Evolutionary conservation across 1,140 invertebrate species (phyloP), one percentile per base, ranked within the genome.

Genomic region (Oppia nitens): DNA sequence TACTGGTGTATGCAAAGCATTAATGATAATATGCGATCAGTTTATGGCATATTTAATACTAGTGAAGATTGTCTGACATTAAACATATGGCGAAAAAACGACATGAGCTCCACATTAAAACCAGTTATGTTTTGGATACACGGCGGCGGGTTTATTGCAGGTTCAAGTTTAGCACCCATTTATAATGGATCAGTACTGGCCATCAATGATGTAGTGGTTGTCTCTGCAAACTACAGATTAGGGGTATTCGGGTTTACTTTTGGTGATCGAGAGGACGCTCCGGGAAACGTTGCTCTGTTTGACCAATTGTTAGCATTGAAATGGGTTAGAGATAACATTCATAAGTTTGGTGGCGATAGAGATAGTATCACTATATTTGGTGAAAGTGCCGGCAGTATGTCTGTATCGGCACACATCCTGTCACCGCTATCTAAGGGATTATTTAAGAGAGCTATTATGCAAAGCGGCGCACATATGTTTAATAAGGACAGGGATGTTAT

Each of bases 281-380:
- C 90, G 0, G 93, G 92, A 11, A 98, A 98, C 71, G 83, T 88
- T 53, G 93, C 91, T 9, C 73, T 97, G 59, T 93, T 89, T 64
- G 91, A 96, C 71, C 92, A 95, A 72, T 73, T 90, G 64, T 84
- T 94, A 83, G 91, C 88, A 4, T 76, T 93, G 45, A 83, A 90
- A 68, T 93, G 87, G 87, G 82, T 97, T 3, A 81, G 83, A 68
- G 84, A 90, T 67, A 96, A 98, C 72, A 94, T 96, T 60, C 80
- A 80, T 55, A 77, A 79, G 25, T 97, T 98, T 72, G 92, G 92
- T 47, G 94, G 94, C 1, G 92, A 95, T 73, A 84, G 88, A 11
- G 78, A 89, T 64, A 91, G 91, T 67, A 83, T 97, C 23, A 97
- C 93, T 0, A 74, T 97, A 14, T 95, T 97, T 69, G 92, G 92